These are phyloP conservation scores for Hydrozoanthus tunicans DNA, from an alignment of 64 coral and sea anemone genomes.

Conservation along the genomic window DNA sequence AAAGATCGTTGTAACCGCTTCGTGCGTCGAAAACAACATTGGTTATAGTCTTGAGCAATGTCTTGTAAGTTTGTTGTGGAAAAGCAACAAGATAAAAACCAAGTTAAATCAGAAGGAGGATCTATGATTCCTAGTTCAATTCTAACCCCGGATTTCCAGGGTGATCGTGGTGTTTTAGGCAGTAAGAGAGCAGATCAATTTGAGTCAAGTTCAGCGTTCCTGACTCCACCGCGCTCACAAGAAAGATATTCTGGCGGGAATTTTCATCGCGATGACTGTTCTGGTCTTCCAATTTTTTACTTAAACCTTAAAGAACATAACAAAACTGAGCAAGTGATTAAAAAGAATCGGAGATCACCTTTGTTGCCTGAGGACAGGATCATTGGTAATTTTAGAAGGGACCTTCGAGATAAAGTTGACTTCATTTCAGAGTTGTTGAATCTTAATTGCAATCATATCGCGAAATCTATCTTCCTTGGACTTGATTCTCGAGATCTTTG, in stretches of 20 bases:
- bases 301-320: conserved; percentile 25
- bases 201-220: conserved; percentile 22
- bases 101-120: background rate
- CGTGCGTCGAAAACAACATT: conserved; percentile 28
- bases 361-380: conserved; percentile 44
- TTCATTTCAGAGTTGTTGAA: background rate
- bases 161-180: conserved; percentile 7
- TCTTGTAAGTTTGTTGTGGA: background rate
- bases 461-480: background rate
- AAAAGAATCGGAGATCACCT: conserved; percentile 1
- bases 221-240: conserved; percentile 42
- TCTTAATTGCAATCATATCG: conserved; percentile 18
- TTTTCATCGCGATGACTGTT: conserved; percentile 4
- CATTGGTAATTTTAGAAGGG: conserved; percentile 5
- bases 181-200: background rate
- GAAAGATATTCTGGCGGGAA: conserved; percentile 7
- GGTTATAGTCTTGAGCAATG: background rate
- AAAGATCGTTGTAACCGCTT: background rate
- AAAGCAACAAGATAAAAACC: background rate
- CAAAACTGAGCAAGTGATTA: background rate
- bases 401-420: background rate
- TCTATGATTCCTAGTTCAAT: conserved; percentile 18
- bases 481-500: conserved; percentile 29
- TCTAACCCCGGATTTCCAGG: background rate
- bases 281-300: conserved; percentile 15